These are phyloP conservation scores for Tor tambroides DNA, from an alignment of 2,113 vertebrate genomes.

Conservation along the genomic window DNA sequence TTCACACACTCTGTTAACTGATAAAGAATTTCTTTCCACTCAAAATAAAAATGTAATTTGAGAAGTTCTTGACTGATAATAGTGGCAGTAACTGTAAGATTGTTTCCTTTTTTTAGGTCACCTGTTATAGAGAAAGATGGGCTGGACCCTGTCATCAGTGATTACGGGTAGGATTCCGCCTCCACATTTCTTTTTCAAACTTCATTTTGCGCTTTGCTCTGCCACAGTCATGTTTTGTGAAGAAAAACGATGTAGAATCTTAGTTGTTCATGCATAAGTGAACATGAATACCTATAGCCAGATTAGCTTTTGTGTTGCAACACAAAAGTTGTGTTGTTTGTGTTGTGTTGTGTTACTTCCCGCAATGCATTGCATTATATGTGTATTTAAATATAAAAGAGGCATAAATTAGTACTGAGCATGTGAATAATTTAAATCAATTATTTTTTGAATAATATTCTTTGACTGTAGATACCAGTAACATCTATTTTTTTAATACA, in stretches of 20 bases:
- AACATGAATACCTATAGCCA: not conserved
- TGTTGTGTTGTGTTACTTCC: not conserved
- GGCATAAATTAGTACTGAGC: not conserved
- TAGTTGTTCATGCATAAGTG: not conserved
- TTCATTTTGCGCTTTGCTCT: not conserved
- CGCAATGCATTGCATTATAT: slow-evolving; percentile 2
- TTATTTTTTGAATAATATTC: not conserved
- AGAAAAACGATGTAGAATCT: not conserved
- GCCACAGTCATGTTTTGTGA: not conserved
- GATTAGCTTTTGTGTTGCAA: not conserved
- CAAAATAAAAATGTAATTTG: no score
- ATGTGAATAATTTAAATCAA: not conserved
- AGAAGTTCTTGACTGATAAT: not conserved
- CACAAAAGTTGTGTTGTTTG: not conserved
- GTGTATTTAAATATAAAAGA: not conserved
- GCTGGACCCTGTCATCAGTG: slow-evolving; percentile 70
- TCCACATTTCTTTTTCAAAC: slow-evolving; percentile 2
- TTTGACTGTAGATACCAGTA: not conserved
- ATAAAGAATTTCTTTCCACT: not conserved
- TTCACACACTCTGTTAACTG: not conserved
- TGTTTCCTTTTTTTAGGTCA: slow-evolving; percentile 59
- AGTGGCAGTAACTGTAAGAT: not conserved
- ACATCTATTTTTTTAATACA: not conserved
- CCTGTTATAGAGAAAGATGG: slow-evolving; percentile 68
- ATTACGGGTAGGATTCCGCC: slow-evolving; percentile 66